Evolutionary conservation across 2,113 vertebrate species (phyloP).

Genomic region (Peromyscus maniculatus): DNA sequence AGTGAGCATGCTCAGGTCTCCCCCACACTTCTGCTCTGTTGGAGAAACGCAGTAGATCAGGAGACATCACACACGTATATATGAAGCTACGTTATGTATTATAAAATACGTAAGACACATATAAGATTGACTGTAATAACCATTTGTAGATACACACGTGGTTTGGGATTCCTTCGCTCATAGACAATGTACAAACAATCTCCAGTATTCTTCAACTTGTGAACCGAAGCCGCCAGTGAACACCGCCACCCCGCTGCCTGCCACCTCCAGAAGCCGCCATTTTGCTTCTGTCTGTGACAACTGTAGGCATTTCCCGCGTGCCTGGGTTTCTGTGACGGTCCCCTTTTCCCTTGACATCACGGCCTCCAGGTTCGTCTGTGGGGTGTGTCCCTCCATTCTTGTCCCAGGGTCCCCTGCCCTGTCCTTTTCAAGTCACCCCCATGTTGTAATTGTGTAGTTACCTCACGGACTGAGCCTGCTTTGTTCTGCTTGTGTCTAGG

Average conservation of each 20-base stretch:
- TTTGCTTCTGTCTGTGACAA: background rate
- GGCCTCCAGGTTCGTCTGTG: background rate
- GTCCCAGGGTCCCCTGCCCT: background rate
- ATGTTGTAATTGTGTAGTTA: background rate
- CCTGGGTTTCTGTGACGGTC: background rate
- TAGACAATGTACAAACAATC: background rate
- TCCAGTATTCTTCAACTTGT: background rate
- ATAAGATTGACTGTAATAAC: background rate
- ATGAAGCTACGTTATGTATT: background rate
- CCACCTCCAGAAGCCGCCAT: background rate
- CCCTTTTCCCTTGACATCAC: background rate
- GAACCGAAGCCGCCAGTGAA: background rate
- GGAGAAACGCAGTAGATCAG: background rate
- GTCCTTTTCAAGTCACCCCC: background rate
- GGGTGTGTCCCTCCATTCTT: background rate
- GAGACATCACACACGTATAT: background rate
- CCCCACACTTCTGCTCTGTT: background rate
- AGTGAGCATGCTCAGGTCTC: background rate
- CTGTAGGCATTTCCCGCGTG: background rate
- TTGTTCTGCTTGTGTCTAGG: background rate
- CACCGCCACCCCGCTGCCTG: rapidly evolving
- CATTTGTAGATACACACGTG: background rate
- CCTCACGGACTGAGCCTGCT: background rate
- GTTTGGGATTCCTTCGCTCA: background rate
- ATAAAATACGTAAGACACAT: background rate